Base-by-base conservation (phyloP, 2,113 vertebrate species). In the Edolisoma coerulescens region DNA sequence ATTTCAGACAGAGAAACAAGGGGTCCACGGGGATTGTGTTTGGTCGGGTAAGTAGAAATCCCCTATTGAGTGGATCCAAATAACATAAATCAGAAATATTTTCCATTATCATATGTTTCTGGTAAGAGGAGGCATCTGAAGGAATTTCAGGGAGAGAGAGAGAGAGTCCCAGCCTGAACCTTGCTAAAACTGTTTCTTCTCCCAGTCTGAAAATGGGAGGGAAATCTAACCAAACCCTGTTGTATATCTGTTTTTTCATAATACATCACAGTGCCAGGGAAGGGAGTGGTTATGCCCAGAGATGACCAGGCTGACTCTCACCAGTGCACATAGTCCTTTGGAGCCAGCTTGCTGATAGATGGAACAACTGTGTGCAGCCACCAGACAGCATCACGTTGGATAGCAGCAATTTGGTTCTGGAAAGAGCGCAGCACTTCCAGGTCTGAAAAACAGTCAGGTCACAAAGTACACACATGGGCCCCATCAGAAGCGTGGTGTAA, bases 321-420 rank as follows among this genome's bases (percentile, higher is more conserved):
- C 99, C 99, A 99, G 97, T 99, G 99, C 59, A 99, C 98, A 0
- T 99, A 99, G 93, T 99, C 99, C 96, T 99, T 99, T 24, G 99
- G 97, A 3, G 98, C 98, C 22, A 99, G 98, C 90, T 99, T 99
- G 98, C 99, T 99, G 98, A 99, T 99, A 10, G 99, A 99, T 1
- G 99, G 99, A 77, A 99, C 99, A 1, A 99, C 99, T 0, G 99
- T 99, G 96, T 99, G 99, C 47, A 99, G 98, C 99, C 99, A 99
- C 99, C 99, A 99, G 59, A 99, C 99, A 0, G 99, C 99, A 3
- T 99, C 99, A 49, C 99, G 98, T 87, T 99, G 99, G 94, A 99
- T 99, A 18, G 99, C 97, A 5, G 99, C 99, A 0, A 99, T 99
- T 94, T 99, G 99, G 97, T 99, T 99, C 98, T 99, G 99, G 97